These are phyloP conservation scores for Heliocidaris tuberculata DNA, from an alignment of 35 echinoderm and acorn worm species.

Conservation along the genomic window DNA sequence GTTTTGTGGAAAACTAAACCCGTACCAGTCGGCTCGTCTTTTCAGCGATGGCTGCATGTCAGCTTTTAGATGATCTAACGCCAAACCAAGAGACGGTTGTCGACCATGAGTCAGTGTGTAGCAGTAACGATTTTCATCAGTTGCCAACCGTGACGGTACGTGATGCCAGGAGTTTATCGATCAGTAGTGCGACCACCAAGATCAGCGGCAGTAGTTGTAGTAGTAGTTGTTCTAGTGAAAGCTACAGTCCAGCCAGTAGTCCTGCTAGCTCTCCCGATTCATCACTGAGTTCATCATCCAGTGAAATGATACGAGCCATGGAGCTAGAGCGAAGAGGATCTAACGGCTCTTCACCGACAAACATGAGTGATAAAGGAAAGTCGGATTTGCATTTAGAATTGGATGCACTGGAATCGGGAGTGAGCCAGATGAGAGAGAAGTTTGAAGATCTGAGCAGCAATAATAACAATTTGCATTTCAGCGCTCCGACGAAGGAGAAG, in stretches of 20 bases:
- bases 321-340: not conserved
- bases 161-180: conserved; percentile 43
- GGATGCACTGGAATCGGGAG: not conserved
- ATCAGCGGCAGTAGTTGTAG: not conserved
- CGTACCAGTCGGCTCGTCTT: not conserved
- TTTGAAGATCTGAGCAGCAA: conserved; percentile 33
- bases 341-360: not conserved
- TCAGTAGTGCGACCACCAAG: not conserved
- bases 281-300: conserved; percentile 11
- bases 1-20: not conserved
- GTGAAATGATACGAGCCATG: not conserved
- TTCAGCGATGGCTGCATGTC: conserved; percentile 15
- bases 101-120: conserved; percentile 7
- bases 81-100: not conserved
- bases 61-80: not conserved
- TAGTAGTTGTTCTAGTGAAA: not conserved
- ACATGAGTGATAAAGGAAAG: not conserved
- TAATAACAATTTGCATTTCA: conserved; percentile 21
- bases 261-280: conserved; percentile 6
- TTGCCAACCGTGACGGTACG: conserved; percentile 26
- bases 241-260: not conserved
- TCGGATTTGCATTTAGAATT: not conserved
- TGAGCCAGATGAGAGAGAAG: not conserved
- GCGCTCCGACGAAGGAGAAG: not conserved
- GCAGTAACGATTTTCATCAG: not conserved